These are phyloP conservation scores for Ctenosaura bakeri DNA, from an alignment of 2,797 vertebrate genomes.

Conservation along the genomic window DNA sequence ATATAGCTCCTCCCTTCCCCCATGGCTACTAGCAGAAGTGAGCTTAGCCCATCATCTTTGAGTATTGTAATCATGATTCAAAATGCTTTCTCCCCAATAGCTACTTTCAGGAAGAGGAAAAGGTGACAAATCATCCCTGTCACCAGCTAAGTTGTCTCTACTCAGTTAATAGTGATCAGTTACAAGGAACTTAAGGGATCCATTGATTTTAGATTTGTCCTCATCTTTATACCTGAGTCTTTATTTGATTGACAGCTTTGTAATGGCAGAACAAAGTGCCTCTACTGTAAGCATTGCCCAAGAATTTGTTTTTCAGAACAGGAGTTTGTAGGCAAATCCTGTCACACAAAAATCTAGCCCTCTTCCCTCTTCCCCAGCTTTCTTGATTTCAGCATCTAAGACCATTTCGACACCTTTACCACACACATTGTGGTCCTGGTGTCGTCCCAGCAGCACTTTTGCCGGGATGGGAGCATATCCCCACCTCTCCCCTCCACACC, in stretches of 20 bases:
- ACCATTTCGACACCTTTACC: no score
- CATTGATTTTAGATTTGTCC: background rate
- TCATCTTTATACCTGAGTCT: background rate
- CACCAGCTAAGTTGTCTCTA: background rate
- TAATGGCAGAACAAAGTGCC: background rate
- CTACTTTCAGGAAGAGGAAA: background rate
- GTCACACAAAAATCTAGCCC: no score
- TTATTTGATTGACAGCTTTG: background rate
- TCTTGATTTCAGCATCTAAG: background rate
- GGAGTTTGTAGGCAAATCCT: no score
- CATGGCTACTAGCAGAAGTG: background rate
- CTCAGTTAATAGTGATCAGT: no score
- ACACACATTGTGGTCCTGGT: no score
- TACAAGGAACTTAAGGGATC: no score
- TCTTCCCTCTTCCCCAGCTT: background rate
- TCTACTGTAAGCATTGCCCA: background rate
- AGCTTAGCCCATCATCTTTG: background rate
- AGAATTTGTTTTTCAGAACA: background rate
- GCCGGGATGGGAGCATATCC: no score
- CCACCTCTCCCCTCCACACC: no score
- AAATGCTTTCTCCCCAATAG: background rate
- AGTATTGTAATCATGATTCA: background rate
- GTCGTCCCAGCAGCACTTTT: no score
- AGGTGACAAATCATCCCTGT: no score
- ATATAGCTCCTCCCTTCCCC: background rate